Evolutionary conservation across 2,797 vertebrate genomes (phyloP).

Genomic region (Dendrocincla tyrannina): DNA sequence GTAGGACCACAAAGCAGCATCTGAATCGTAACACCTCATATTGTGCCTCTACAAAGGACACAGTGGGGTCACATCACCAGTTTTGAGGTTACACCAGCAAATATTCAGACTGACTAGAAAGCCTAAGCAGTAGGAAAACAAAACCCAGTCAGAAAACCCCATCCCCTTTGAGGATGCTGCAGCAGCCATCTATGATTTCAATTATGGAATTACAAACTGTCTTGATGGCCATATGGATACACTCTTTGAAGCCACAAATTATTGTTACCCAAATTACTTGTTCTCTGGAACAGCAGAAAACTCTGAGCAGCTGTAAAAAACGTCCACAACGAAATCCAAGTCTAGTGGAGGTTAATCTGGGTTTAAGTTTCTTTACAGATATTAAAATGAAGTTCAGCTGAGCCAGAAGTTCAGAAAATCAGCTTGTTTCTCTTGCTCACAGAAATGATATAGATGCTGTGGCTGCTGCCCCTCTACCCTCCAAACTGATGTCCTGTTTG

Average conservation of each 20-base stretch:
- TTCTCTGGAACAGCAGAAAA: constrained; percentile 19
- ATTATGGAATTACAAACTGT: not conserved
- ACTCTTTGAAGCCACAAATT: constrained; percentile 21
- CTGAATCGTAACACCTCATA: accelerated
- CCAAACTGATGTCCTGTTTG: not conserved
- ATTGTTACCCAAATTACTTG: constrained; percentile 25
- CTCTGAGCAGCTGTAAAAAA: constrained; percentile 37
- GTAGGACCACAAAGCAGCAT: not conserved
- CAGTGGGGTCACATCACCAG: not conserved
- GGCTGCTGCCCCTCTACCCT: not conserved
- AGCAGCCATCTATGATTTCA: not conserved
- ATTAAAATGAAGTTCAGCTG: not conserved
- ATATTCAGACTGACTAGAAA: not conserved
- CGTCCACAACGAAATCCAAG: not conserved
- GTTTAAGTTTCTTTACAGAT: not conserved
- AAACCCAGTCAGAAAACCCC: accelerated
- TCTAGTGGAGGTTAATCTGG: not conserved
- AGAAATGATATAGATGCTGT: not conserved
- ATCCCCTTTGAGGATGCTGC: not conserved
- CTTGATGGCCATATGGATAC: not conserved
- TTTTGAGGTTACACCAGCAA: not conserved
- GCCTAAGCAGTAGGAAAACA: not conserved
- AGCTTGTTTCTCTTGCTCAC: not conserved
- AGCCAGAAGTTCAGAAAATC: not conserved
- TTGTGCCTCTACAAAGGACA: not conserved